Conservation (phyloP, 2,797 vertebrate species). For the Pangasius djambal region DNA sequence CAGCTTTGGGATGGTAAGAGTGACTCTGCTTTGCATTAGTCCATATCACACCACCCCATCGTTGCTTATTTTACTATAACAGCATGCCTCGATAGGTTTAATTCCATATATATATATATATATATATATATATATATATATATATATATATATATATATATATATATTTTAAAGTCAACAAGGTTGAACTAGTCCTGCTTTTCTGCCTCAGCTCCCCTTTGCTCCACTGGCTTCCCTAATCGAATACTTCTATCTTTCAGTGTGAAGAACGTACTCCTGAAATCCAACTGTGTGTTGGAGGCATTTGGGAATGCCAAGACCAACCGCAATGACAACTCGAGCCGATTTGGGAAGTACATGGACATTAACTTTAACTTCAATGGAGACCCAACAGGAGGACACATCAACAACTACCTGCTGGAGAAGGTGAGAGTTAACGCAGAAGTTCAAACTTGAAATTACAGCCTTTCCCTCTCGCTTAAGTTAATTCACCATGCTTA, state of each 20-base stretch:
- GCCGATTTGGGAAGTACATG: constrained; percentile 96
- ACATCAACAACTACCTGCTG: constrained; percentile 94
- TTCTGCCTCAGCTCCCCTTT: neutral
- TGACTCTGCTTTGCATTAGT: neutral
- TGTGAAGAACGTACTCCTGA: constrained; percentile 89
- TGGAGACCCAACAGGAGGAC: constrained; percentile 89
- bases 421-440: constrained; percentile 82
- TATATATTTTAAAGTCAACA: neutral
- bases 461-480: neutral
- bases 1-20: neutral
- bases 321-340: constrained; percentile 94
- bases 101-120: neutral
- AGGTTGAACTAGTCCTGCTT: neutral
- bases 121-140: no score
- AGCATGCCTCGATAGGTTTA: neutral
- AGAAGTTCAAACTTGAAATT: neutral
- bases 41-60: neutral
- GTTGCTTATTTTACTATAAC: neutral
- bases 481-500: neutral
- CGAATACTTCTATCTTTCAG: constrained; percentile 54
- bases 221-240: neutral
- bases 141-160: no score
- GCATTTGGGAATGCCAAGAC: constrained; percentile 94
- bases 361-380: constrained; percentile 97
- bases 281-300: constrained; percentile 92